Base-by-base conservation (phyloP, 53 echinoderm and acorn worm genomes). In the Echinarachnius parma region DNA sequence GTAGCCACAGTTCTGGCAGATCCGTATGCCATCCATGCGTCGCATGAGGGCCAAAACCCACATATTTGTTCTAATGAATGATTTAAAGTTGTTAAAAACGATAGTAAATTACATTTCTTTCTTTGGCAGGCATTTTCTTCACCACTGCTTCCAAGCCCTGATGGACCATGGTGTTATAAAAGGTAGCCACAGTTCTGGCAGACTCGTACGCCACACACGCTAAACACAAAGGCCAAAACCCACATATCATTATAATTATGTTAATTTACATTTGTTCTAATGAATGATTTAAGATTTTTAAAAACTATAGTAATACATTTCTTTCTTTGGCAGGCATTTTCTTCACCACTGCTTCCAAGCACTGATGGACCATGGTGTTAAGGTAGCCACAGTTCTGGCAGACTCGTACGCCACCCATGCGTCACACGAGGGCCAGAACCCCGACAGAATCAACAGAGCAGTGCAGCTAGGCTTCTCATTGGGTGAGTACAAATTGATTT, bases 341-440 rank as follows among this genome's bases (percentile, higher is more conserved):
- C 79, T 94, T 21, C 95, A 94, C 58, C 95, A 90, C 37, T 94
- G 95, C 81, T 90, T 94, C 55, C 95, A 94, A 79, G 95, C 95
- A 13, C 46, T 94, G 53, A 94, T 94, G 89, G 95, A 94, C 84
- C 80, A 80, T 69, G 95, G 95, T 2, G 89, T 94, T 9, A 94
- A 94, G 62, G 83, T 87, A 22, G 87, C 90, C 5, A 86, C 84
- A 31, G 86, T 89, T 14, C 56, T 94, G 9, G 80, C 95, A 11
- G 90, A 90, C 48, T 78, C 90, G 9, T 90, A 86, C 18, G 66
- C 61, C 14, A 81, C 84, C 5, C 79, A 85, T 53, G 70, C 70
- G 19, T 69, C 70, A 23, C 32, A 34, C 33, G 70, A 69, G 34
- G 70, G 34, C 9, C 70, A 69, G 24, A 69, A 69, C 34, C 47